Evolutionary conservation across 2,113 vertebrate species (phyloP), one percentile per base, ranked within the genome.

Genomic region (Sterna hirundo): DNA sequence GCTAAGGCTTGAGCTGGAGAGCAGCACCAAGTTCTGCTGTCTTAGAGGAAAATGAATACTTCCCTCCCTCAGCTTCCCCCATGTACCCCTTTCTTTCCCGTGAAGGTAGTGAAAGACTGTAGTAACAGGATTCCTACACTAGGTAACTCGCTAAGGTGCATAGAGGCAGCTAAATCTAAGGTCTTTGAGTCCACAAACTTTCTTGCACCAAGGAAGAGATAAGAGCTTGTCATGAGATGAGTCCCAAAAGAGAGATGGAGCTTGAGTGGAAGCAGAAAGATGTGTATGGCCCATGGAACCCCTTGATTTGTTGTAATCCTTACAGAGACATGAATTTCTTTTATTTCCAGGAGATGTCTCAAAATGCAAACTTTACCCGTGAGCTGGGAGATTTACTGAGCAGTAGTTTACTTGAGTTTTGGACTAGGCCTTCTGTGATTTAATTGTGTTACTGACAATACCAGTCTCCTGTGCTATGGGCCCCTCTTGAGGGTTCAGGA

Each of bases 371-470:
- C 14, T 64, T 88, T 78, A 12, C 20, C 7, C 7, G 7, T 62
- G 66, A 93, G 19, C 44, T 38, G 17, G 8, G 30, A 10, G 49
- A 11, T 79, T 66, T 49, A 29, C 52, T 76, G 52, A 40, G 15
- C 16, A 76, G 29, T 54, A n/a, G 26, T 66, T 60, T 60, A 23
- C 10, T 54, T 42, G 60, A 60, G 10, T 64, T 92, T 90, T 36
- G 0, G 2, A 55, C 22, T 42, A 64, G 32, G 10, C 25, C 20
- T 29, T 65, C 23, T 86, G 15, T 57, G 15, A 32, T 78, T 57
- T 72, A n/a, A 15, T 25, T 66, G 11, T 68, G 9, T 47, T 70
- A 12, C 22, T 89, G 62, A 17, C 0, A 0, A 40, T 65, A 52
- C 12, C 16, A 8, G 2, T 68, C 14, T 60, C 19, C n/a, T 66